phyloP scores from a whole-genome alignment of 2,113 vertebrate species.

The Anhinga rufa region DNA sequence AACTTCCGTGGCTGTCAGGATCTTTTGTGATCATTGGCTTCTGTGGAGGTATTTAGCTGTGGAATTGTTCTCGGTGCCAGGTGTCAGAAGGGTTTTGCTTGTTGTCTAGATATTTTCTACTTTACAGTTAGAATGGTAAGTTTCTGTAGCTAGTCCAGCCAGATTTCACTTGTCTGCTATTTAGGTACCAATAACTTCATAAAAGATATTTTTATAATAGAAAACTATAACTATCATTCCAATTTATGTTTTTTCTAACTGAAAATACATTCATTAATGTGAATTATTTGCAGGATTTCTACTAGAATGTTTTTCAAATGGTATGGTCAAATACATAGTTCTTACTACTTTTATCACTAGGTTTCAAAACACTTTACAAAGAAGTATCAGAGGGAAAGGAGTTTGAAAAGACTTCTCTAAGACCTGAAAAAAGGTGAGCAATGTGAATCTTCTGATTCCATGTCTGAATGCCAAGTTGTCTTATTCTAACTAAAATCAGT shows the following conservation, averaged over 20 bases:
- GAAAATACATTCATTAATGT: neutral
- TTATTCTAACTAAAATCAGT: neutral
- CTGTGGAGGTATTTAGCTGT: neutral
- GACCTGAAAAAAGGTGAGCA: neutral
- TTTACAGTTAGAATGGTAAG: neutral
- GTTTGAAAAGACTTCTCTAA: neutral
- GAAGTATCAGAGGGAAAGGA: neutral
- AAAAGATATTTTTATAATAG: too few species aligned
- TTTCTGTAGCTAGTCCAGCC: neutral
- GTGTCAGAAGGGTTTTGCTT: neutral
- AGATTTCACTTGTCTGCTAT: neutral
- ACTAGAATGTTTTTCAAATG: neutral
- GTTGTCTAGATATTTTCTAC: neutral
- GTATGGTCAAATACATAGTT: neutral
- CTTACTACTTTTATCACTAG: neutral
- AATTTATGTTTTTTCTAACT: neutral
- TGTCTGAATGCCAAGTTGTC: neutral
- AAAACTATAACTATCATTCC: too few species aligned
- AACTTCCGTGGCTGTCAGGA: neutral
- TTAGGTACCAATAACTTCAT: neutral
- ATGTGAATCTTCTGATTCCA: neutral
- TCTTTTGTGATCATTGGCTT: neutral
- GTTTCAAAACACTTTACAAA: neutral
- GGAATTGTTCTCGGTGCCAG: neutral
- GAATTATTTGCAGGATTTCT: neutral